Evolutionary conservation across 2,113 vertebrate genomes (phyloP).

Genomic region (Gallinago undulata): DNA sequence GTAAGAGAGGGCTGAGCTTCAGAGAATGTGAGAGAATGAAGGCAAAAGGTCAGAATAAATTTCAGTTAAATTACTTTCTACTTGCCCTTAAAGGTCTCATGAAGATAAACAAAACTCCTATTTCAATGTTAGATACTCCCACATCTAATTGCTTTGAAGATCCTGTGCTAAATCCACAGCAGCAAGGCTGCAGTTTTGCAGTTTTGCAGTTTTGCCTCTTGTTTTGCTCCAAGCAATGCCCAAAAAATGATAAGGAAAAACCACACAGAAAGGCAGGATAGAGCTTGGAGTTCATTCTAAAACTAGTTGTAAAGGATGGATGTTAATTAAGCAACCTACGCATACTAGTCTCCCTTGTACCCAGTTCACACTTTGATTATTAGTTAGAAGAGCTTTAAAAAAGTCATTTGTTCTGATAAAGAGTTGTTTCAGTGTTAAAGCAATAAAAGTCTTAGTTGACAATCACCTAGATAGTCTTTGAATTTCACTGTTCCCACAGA

Average conservation of each 20-base stretch:
- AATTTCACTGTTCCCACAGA: background rate
- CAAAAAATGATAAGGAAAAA: background rate
- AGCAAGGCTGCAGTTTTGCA: background rate
- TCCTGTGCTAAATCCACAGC: background rate
- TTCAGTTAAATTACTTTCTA: slow-evolving; percentile 4
- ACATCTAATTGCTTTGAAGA: background rate
- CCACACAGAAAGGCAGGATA: background rate
- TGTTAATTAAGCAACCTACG: background rate
- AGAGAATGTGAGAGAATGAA: background rate
- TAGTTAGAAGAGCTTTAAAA: background rate
- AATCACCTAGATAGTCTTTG: background rate
- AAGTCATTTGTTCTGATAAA: background rate
- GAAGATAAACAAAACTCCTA: background rate
- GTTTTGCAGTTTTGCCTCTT: background rate
- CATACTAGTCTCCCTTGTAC: background rate
- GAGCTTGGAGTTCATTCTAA: background rate
- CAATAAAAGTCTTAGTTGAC: background rate
- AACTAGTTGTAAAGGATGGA: background rate
- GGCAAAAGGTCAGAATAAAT: slow-evolving; percentile 1
- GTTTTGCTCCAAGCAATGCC: background rate
- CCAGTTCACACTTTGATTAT: background rate
- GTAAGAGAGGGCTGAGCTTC: background rate
- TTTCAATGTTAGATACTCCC: background rate
- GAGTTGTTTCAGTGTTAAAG: background rate
- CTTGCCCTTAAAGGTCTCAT: background rate